Evolutionary conservation across 2,113 vertebrate genomes (phyloP), one percentile per base, ranked within the genome.

Genomic region (Apus apus): DNA sequence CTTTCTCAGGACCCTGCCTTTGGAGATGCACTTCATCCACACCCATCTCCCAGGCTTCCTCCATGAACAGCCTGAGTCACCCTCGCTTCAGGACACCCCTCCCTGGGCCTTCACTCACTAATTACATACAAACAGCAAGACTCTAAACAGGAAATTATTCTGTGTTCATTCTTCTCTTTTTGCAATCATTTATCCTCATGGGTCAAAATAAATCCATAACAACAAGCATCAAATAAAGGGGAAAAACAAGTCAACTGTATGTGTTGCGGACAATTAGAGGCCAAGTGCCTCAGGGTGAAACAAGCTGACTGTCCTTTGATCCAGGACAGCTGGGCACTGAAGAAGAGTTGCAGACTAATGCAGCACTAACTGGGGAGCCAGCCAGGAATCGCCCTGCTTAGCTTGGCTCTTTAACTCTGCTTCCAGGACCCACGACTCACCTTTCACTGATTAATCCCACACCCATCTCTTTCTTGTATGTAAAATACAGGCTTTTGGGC

Each of bases 141-240:
- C 43, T 83, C 79, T 65, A 78, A 86, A 95, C 64, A 95, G 87
- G 83, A 96, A 92, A 85, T 87, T 56, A 83, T 84, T 88, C 84
- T 81, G 73, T 60, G 12, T 68, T 94, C 51, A 25, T 86, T 77
- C 65, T 90, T 86, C 61, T 53, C 57, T 84, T 94, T 90, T 84
- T 93, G 75, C 53, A 85, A 60, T 80, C 16, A 23, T 93, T 87
- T 76, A 85, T 83, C 65, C 87, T 94, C 68, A 26, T 23, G 88
- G 53, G 79, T 93, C 93, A 90, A 95, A 96, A 93, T 25, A 92
- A 95, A 92, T 32, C 48, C 40, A 3, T 74, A 86, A 96, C 60
- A 96, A 94, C 8, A 62, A 78, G 57, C 61, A 95, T 60, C 64
- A 84, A 91, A 95, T 62, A 85, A 92, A 78, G 32, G 45, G 51